A percentile compares a stretch with the other conserved stretches of the same genome.
These are phyloP conservation scores for Trypoxylus dichotomus DNA, from an alignment of 1,140 invertebrate species.

Conservation along the genomic window DNA sequence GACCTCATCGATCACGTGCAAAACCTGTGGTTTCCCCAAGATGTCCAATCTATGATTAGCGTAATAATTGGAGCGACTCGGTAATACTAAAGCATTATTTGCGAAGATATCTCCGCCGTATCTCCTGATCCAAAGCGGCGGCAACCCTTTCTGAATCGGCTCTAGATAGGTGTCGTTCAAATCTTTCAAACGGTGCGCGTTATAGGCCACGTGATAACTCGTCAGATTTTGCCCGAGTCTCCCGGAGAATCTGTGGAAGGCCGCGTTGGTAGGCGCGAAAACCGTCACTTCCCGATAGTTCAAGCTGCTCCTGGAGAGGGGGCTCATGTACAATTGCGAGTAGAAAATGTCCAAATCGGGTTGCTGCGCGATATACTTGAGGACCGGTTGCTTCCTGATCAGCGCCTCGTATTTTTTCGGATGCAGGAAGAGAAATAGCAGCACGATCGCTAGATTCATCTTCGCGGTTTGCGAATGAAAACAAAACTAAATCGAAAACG, in stretches of 20 bases:
- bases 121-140: constrained; percentile 73
- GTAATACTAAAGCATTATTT: constrained; percentile 74
- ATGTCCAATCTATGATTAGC: constrained; percentile 46
- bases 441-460: too few relatives aligned
- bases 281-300: constrained; percentile 68
- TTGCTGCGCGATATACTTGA: background rate
- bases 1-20: constrained; percentile 79
- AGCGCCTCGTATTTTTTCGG: background rate
- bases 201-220: constrained; percentile 61
- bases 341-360: constrained; percentile 36
- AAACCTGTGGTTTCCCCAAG: constrained; percentile 52
- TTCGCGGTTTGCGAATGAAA: too few relatives aligned
- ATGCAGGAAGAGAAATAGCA: background rate
- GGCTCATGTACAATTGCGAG: constrained; percentile 33
- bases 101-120: constrained; percentile 70
- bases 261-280: constrained; percentile 75
- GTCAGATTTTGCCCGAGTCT: constrained; percentile 57
- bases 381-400: background rate
- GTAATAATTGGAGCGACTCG: constrained; percentile 64
- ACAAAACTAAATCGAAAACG: too few relatives aligned
- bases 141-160: constrained; percentile 74
- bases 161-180: constrained; percentile 60
- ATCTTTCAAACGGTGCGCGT: constrained; percentile 53
- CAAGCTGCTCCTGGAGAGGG: constrained; percentile 52
- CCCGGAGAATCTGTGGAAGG: constrained; percentile 65